Percentiles rank a stretch among this genome's conserved stretches.
These are phyloP conservation scores for Caenorhabditis imperialis DNA, from an alignment of 2,888 invertebrate genomes.

Conservation along the genomic window DNA sequence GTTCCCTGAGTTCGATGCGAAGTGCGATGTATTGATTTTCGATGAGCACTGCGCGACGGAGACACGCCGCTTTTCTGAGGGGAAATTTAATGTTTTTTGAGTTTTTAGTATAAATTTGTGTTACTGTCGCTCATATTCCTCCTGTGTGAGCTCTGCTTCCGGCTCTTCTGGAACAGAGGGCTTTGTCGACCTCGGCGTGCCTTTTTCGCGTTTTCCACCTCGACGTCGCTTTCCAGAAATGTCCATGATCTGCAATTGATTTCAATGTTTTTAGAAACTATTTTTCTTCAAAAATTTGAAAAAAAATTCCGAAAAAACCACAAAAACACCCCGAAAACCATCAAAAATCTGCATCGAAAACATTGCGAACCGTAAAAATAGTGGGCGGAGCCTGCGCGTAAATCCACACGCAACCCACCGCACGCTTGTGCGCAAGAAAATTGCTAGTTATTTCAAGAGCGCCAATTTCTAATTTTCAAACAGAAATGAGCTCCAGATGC, in stretches of 20 bases:
- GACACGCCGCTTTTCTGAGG: constrained; percentile 23
- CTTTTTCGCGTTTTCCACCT: constrained; percentile 17
- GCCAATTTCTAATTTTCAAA: constrained; percentile 10
- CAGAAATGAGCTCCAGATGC: constrained; percentile 20
- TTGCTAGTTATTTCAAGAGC: neutral
- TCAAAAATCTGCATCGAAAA: neutral
- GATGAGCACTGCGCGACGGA: neutral
- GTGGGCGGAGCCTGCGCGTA: constrained; percentile 27
- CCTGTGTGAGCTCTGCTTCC: neutral
- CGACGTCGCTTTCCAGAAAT: neutral
- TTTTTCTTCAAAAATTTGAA: neutral
- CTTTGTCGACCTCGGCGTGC: neutral
- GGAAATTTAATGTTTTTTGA: neutral
- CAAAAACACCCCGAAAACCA: neutral
- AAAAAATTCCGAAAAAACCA: neutral
- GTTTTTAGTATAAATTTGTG: neutral
- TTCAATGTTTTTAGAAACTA: neutral
- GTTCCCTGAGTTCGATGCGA: constrained; percentile 4
- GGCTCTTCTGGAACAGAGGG: constrained; percentile 7
- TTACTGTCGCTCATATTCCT: constrained; percentile 17
- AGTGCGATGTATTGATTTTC: constrained; percentile 25
- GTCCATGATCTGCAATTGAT: too few species aligned
- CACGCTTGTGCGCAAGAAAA: constrained; percentile 13
- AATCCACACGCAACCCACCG: constrained; percentile 17
- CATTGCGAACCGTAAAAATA: too few species aligned